Conservation (phyloP, 2,888 invertebrate species). For the Scaptomyza caliginosa region DNA sequence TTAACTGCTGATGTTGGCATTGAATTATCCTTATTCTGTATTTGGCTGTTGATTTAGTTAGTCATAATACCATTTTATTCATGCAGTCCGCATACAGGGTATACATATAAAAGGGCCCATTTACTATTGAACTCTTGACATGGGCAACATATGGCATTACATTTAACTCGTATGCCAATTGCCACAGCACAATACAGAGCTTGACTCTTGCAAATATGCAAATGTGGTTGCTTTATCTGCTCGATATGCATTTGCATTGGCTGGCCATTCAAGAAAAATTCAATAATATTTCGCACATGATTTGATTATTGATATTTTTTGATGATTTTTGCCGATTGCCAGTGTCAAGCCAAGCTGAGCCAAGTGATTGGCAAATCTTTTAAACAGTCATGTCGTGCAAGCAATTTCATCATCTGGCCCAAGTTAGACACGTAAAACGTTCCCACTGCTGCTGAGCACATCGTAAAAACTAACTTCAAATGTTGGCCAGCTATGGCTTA, state of each 20-base stretch:
- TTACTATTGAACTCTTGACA: conserved; percentile 22
- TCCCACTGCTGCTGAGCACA: conserved; percentile 25
- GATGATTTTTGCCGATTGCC: conserved; percentile 8
- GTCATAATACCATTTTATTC: no score
- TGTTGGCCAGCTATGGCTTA: conserved; percentile 26
- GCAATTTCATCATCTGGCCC: conserved; percentile 1
- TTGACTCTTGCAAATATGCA: conserved; percentile 25
- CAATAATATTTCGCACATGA: conserved; percentile 41
- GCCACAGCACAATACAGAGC: conserved; percentile 11
- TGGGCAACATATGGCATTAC: conserved; percentile 26
- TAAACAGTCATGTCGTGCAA: conserved; percentile 49
- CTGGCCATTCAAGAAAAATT: conserved; percentile 26
- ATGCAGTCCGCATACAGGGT: no score
- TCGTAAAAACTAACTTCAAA: conserved; percentile 37
- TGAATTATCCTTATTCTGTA: no score
- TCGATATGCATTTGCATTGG: conserved; percentile 22
- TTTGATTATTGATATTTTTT: conserved; percentile 46
- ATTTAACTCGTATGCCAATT: conserved; percentile 20
- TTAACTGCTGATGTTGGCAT: conserved; percentile 24
- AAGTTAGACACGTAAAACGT: conserved; percentile 42
- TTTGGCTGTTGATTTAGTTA: no score
- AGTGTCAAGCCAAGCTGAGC: conserved; percentile 7
- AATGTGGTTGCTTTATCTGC: conserved; percentile 27
- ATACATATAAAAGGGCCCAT: neutral
- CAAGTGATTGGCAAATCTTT: conserved; percentile 21